Evolutionary conservation across 2,888 invertebrate species (phyloP).

Genomic region (Monopis laevigella): DNA sequence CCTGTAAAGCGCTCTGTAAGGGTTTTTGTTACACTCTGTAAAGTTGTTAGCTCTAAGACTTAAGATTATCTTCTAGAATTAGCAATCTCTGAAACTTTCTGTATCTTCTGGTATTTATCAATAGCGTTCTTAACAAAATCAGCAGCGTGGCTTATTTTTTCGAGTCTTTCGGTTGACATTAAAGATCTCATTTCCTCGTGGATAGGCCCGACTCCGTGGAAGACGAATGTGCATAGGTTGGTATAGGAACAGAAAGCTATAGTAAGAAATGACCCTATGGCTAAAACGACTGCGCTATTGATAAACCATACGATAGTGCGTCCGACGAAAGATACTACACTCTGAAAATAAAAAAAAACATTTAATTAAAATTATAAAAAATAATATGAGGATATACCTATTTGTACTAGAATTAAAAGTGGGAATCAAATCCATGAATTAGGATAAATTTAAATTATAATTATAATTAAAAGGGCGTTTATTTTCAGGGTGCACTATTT

Average conservation of each 20-base stretch:
- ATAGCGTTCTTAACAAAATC: constrained; percentile 70
- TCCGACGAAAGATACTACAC: constrained; percentile 41
- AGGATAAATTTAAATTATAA: too few species aligned
- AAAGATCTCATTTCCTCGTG: constrained; percentile 64
- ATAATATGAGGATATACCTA: not conserved
- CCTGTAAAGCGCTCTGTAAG: too few species aligned
- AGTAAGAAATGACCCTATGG: constrained; percentile 53
- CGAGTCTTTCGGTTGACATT: constrained; percentile 68
- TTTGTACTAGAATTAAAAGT: too few species aligned
- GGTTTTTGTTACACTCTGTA: too few species aligned
- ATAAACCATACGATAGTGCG: constrained; percentile 44
- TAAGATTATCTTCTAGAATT: not conserved
- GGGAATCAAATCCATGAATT: too few species aligned
- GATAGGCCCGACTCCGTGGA: constrained; percentile 70
- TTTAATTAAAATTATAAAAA: not conserved
- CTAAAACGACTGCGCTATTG: constrained; percentile 51
- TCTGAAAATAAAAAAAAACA: constrained; percentile 36
- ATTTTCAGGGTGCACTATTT: too few species aligned
- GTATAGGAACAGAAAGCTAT: constrained; percentile 69
- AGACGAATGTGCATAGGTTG: constrained; percentile 68
- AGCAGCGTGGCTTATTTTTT: constrained; percentile 67
- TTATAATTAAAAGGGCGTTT: too few species aligned
- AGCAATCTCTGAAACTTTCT: constrained; percentile 31
- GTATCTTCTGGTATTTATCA: constrained; percentile 65
- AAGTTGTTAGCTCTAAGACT: too few species aligned